These are phyloP conservation scores for Choloepus hoffmanni DNA, from an alignment of 2,113 vertebrate genomes.

Conservation along the genomic window DNA sequence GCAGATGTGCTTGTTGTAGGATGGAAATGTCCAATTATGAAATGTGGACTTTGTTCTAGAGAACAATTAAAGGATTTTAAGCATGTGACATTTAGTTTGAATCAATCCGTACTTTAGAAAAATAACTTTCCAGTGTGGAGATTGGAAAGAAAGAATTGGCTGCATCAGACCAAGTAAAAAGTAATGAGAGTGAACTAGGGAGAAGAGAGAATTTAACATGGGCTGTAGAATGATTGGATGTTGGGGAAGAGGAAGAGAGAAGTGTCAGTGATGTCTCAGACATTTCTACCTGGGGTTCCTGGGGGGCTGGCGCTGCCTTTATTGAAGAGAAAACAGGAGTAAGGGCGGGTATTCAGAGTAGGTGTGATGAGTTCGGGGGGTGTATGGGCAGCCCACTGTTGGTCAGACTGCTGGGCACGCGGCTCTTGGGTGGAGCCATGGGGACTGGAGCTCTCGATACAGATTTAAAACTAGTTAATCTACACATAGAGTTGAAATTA, in stretches of 20 bases:
- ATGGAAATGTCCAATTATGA: not conserved
- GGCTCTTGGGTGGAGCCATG: rapidly evolving
- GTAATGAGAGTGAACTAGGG: no score
- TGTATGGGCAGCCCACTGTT: no score
- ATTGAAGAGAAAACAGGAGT: not conserved
- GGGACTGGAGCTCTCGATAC: not conserved
- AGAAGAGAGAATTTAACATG: not conserved
- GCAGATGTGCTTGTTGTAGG: not conserved
- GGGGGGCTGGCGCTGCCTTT: not conserved
- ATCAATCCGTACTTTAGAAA: not conserved
- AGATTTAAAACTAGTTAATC: not conserved
- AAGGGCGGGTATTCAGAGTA: not conserved
- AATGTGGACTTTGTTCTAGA: not conserved
- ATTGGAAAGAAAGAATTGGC: not conserved
- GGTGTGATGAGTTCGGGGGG: rapidly evolving
- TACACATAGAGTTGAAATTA: rapidly evolving
- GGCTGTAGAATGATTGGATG: not conserved
- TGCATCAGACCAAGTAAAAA: no score
- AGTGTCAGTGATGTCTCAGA: not conserved
- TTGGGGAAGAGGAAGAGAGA: not conserved
- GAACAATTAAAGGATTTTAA: not conserved
- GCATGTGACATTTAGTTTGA: not conserved
- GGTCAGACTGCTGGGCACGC: not conserved
- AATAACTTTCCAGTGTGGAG: not conserved
- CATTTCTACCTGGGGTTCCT: not conserved